A percentile compares a stretch with the other conserved stretches of the same genome.
These are phyloP conservation scores for Drosophila longiperda DNA, from an alignment of 2,888 invertebrate genomes.

Conservation along the genomic window DNA sequence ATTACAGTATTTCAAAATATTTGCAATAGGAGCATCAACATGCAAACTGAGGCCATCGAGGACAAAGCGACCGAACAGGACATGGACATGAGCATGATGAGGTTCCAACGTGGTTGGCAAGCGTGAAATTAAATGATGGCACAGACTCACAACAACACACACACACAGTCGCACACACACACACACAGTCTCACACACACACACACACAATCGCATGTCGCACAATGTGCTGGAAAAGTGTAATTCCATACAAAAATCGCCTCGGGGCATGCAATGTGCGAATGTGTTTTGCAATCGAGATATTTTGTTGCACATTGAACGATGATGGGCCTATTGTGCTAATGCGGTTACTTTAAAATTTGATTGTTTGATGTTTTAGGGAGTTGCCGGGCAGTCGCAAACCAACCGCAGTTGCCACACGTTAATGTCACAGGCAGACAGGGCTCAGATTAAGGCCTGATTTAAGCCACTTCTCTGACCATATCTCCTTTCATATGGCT, in stretches of 20 bases:
- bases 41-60: neutral
- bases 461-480: neutral
- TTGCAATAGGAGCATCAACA: slow-evolving; percentile 37
- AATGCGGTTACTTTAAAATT: slow-evolving; percentile 5
- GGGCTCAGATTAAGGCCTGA: slow-evolving; percentile 12
- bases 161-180: slow-evolving; percentile 10
- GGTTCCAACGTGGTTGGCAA: slow-evolving; percentile 33
- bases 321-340: slow-evolving; percentile 27
- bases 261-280: neutral
- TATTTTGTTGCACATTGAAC: neutral
- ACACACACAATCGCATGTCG: slow-evolving; percentile 18
- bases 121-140: slow-evolving; percentile 62
- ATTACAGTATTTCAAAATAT: slow-evolving; percentile 52
- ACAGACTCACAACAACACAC: slow-evolving; percentile 9
- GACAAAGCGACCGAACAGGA: neutral
- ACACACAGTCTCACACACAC: slow-evolving; percentile 7
- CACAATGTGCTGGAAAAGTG: slow-evolving; percentile 32
- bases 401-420: slow-evolving; percentile 44
- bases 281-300: neutral
- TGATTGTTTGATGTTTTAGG: slow-evolving; percentile 9
- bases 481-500: neutral
- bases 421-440: slow-evolving; percentile 34
- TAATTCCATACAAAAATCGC: slow-evolving; percentile 17
- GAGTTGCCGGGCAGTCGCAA: slow-evolving; percentile 39
- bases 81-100: neutral